Evolutionary conservation across 2,888 invertebrate genomes (phyloP).

Genomic region (Agrochola lota): DNA sequence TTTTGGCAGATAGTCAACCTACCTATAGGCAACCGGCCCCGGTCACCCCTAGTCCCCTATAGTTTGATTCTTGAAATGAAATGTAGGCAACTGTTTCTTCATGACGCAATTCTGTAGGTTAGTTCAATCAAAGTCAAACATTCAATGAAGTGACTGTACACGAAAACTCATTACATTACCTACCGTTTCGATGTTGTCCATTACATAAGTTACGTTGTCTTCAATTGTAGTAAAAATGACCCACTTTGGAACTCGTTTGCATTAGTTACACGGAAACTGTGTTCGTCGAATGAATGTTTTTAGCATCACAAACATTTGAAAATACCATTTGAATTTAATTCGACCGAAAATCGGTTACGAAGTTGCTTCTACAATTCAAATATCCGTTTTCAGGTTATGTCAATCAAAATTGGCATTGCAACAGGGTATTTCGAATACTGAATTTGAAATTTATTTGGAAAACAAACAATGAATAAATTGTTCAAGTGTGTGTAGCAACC

Average conservation of each 20-base stretch:
- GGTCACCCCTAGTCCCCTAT: not conserved
- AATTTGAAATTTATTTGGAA: not conserved
- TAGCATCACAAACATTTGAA: not conserved
- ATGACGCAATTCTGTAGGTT: not conserved
- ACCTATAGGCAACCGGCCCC: not conserved
- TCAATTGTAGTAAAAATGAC: slow-evolving; percentile 49
- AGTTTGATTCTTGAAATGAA: not conserved
- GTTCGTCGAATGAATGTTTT: not conserved
- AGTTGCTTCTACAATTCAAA: not conserved
- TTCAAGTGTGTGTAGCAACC: not conserved
- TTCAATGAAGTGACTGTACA: slow-evolving; percentile 11
- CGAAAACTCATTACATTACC: slow-evolving; percentile 31
- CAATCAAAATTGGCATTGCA: not conserved
- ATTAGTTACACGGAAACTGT: slow-evolving; percentile 21
- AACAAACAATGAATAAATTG: slow-evolving; percentile 16
- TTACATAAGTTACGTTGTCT: slow-evolving; percentile 48
- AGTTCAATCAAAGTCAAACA: not conserved
- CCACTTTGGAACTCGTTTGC: slow-evolving; percentile 45
- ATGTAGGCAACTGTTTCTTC: slow-evolving; percentile 1
- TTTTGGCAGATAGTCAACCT: not conserved
- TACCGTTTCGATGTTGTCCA: slow-evolving; percentile 24
- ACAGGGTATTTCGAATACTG: not conserved
- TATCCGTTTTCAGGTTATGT: not conserved
- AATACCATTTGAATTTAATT: not conserved
- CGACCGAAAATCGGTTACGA: not conserved